Evolutionary conservation across 2,113 vertebrate species (phyloP), one percentile per base, ranked within the genome.

Genomic region (Pelusios castaneus): DNA sequence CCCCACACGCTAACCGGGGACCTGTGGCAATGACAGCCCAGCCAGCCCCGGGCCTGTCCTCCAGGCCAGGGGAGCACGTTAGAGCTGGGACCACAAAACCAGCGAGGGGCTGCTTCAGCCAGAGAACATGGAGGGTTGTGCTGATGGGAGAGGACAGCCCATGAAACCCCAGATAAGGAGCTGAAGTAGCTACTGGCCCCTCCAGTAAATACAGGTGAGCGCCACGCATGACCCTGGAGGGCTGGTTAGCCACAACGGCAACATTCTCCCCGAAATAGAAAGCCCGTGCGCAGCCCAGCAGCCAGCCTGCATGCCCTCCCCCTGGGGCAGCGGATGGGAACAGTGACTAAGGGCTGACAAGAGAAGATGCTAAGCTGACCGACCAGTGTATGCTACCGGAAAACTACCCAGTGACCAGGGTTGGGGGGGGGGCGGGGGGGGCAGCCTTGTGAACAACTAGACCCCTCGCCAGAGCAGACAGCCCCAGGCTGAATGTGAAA

Each of bases 301-400:
- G 31, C 22, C 22, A 79, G 31, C 56, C 43, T 11, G 3, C 10
- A 5, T 13, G 67, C 89, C 70, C 29, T 45, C 21, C 38, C 25
- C 8, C 54, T 10, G 4, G 16, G 22, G n/a, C n/a, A n/a, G n/a
- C n/a, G n/a, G n/a, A n/a, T n/a, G n/a, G n/a, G n/a, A n/a, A n/a
- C n/a, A n/a, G n/a, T n/a, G 52, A 41, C 51, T 94, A 7, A 43
- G n/a, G 21, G 34, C 24, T 0, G 0, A 22, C 58, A 27, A 17
- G 78, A 38, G 52, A 14, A 6, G 2, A 21, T 0, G 5, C 29
- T 1, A 16, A 5, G 12, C 22, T 3, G 43, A 0, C 5, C 10
- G 27, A 31, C 56, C 27, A 31, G 56, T 60, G 56, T n/a, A n/a
- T 60, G 56, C 56, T 31, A 31, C 56, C 29, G 56, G 29, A 11